Conservation (phyloP, 2,888 invertebrate species). For the Melinaea menophilus region DNA sequence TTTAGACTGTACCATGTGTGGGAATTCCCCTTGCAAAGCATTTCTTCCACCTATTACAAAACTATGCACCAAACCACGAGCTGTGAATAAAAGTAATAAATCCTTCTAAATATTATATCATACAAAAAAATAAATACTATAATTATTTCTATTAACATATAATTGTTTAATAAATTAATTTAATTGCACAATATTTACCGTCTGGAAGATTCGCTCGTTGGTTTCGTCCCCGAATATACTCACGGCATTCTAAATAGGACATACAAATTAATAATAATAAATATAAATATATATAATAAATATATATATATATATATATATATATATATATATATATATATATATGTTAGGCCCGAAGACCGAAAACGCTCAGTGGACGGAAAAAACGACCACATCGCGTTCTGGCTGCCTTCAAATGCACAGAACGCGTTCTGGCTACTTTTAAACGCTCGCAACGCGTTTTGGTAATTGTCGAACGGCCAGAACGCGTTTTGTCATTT, state of each 20-base stretch:
- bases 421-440: too few species aligned
- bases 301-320: too few species aligned
- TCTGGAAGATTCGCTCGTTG: constrained; percentile 17
- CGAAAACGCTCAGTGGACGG: too few species aligned
- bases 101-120: neutral
- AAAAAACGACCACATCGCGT: too few species aligned
- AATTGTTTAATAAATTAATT: too few species aligned
- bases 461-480: too few species aligned
- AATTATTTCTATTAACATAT: constrained; percentile 19
- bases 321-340: too few species aligned
- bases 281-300: neutral
- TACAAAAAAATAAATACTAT: neutral
- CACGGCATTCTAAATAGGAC: constrained; percentile 31
- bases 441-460: too few species aligned
- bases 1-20: constrained; percentile 37
- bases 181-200: constrained; percentile 1
- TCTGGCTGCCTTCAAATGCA: too few species aligned
- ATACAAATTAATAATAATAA: constrained; percentile 10
- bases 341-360: too few species aligned
- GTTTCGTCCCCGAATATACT: constrained; percentile 36
- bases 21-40: constrained; percentile 35
- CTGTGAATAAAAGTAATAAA: neutral
- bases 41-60: constrained; percentile 30
- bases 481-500: too few species aligned
- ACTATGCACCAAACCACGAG: neutral